Percentiles rank a stretch among this genome's conserved stretches.
Evolutionary conservation across 2,797 vertebrate species (phyloP).

Genomic region (Sebastes glaucus): DNA sequence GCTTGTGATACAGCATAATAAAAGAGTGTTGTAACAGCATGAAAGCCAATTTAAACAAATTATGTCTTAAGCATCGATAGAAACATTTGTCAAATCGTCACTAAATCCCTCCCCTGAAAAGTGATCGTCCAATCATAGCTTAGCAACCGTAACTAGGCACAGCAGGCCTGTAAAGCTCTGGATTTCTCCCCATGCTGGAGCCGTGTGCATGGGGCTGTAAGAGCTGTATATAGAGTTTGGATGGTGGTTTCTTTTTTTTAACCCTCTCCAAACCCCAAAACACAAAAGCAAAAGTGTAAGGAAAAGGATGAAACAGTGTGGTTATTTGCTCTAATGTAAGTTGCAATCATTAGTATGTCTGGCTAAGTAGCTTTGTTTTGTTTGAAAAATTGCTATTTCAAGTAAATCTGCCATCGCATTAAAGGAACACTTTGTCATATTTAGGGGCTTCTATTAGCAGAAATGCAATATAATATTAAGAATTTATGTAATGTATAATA

Average conservation of each 20-base stretch:
- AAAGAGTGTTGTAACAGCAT: slow-evolving; percentile 4
- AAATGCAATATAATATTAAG: neutral
- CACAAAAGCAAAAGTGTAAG: neutral
- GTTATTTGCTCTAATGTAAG: neutral
- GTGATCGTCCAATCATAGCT: neutral
- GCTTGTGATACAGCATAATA: slow-evolving; percentile 2
- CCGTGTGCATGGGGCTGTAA: neutral
- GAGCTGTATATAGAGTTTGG: neutral
- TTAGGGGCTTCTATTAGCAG: neutral
- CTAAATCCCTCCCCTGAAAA: neutral
- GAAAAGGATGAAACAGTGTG: neutral
- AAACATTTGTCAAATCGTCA: neutral
- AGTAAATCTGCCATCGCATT: neutral
- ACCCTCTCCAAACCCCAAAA: neutral
- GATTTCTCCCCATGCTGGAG: neutral
- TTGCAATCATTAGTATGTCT: neutral
- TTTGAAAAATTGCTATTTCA: neutral
- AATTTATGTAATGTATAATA: neutral
- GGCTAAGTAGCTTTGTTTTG: too few species aligned
- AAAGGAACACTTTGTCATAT: neutral
- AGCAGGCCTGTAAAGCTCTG: neutral
- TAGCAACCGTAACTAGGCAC: neutral
- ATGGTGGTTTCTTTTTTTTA: neutral
- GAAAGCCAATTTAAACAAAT: neutral
- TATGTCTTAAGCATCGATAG: neutral